Percentiles rank a stretch among this genome's conserved stretches.
Evolutionary conservation across 2,797 vertebrate species (phyloP).

Genomic region (Mionectes olivaceus): DNA sequence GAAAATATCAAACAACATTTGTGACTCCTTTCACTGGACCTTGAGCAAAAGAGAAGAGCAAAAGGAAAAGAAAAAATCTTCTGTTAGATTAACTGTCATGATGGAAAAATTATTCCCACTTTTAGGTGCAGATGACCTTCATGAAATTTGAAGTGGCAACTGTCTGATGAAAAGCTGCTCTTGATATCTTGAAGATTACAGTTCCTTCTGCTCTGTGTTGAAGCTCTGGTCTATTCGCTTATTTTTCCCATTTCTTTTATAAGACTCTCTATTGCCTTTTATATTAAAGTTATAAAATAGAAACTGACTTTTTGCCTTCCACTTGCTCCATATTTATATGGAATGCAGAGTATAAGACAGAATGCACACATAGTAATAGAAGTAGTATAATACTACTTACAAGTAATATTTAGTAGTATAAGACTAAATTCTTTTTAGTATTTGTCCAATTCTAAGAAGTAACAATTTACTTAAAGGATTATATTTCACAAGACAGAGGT

Average conservation of each 20-base stretch:
- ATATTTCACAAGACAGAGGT: neutral
- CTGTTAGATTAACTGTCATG: neutral
- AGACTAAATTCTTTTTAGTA: neutral
- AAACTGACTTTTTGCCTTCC: neutral
- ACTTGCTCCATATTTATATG: neutral
- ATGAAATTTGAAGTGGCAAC: neutral
- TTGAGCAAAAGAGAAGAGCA: neutral
- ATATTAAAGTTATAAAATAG: neutral
- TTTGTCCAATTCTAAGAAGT: neutral
- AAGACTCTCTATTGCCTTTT: neutral
- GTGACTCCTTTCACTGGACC: neutral
- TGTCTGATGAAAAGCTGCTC: neutral
- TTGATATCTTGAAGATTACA: neutral
- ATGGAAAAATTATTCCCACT: neutral
- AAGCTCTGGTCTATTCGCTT: neutral
- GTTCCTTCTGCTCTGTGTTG: neutral
- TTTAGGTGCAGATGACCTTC: neutral
- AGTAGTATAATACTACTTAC: neutral
- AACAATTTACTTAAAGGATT: neutral
- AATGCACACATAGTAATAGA: neutral
- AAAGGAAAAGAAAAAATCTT: neutral
- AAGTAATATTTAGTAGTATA: neutral
- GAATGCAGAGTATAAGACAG: neutral
- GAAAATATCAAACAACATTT: neutral
- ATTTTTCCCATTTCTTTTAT: neutral